A percentile compares a stretch with the other conserved stretches of the same genome.
phyloP scores from a whole-genome alignment of 1,140 invertebrate genomes.

The Apis dorsata region DNA sequence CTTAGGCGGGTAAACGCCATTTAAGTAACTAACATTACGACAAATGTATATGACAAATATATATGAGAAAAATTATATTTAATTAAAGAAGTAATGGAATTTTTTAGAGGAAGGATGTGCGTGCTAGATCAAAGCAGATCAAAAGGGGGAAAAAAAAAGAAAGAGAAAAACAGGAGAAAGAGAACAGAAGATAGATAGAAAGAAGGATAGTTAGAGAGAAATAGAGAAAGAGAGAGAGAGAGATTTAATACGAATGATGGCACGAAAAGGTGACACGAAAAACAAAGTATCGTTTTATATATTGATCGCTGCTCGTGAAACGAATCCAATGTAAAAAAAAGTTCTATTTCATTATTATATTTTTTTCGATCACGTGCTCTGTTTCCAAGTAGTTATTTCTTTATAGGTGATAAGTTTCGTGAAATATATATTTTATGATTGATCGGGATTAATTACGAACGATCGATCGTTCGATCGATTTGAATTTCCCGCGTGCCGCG shows the following conservation, averaged over 20 bases:
- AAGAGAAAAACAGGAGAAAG: background rate
- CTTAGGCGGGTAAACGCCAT: constrained; percentile 60
- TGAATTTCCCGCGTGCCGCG: constrained; percentile 37
- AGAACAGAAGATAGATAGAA: background rate
- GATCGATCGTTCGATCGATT: constrained; percentile 27
- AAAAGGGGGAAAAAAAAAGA: background rate
- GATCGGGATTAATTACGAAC: background rate
- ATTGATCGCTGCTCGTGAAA: background rate
- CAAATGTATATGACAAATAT: constrained; percentile 66
- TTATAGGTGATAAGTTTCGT: constrained; percentile 41
- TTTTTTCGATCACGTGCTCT: constrained; percentile 17
- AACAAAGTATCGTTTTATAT: background rate
- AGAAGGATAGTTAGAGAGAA: background rate
- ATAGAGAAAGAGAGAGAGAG: too few relatives aligned
- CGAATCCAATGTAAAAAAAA: background rate
- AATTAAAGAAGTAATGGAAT: constrained; percentile 54
- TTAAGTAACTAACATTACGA: constrained; percentile 64
- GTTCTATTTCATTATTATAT: background rate
- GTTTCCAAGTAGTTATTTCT: constrained; percentile 18
- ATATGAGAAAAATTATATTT: constrained; percentile 64
- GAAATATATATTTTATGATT: background rate
- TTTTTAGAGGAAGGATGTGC: constrained; percentile 22
- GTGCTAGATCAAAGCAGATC: background rate
- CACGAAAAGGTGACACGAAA: background rate
- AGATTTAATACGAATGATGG: background rate